Evolutionary conservation across 1,140 invertebrate species (phyloP).

Genomic region (Kradibia gibbosae): DNA sequence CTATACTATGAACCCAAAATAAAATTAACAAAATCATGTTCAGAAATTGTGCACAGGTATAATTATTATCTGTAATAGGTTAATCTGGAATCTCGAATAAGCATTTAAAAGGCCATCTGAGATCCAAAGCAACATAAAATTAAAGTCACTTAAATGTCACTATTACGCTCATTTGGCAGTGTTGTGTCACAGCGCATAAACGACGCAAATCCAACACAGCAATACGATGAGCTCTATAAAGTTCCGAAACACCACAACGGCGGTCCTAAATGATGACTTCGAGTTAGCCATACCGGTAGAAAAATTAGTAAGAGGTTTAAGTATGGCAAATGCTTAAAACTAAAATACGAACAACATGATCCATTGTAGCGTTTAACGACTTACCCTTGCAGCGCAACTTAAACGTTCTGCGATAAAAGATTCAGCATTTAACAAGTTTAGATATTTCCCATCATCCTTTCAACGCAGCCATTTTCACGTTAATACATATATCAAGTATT

Average conservation of each 20-base stretch:
- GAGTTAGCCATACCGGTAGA: conserved; percentile 29
- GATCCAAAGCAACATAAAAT: background rate
- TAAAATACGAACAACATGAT: background rate
- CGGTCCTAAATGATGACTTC: conserved; percentile 22
- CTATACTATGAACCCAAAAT: background rate
- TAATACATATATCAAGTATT: too few species aligned
- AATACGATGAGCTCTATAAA: background rate
- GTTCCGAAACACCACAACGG: background rate
- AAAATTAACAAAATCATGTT: background rate
- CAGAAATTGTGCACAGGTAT: background rate
- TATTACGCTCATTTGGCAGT: background rate
- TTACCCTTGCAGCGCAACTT: conserved; percentile 24
- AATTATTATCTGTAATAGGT: background rate
- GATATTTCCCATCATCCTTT: background rate
- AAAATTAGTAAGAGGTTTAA: background rate
- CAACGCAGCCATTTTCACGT: conserved; percentile 3
- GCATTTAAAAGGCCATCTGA: background rate
- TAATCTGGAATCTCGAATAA: conserved; percentile 4
- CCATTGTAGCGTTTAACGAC: background rate
- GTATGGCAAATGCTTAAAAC: background rate
- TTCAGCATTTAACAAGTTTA: background rate
- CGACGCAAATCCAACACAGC: background rate
- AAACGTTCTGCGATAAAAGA: background rate
- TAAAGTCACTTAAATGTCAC: background rate
- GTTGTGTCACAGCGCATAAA: background rate